These are phyloP conservation scores for Aphelinus certus DNA, from an alignment of 1,140 invertebrate genomes.

Conservation along the genomic window DNA sequence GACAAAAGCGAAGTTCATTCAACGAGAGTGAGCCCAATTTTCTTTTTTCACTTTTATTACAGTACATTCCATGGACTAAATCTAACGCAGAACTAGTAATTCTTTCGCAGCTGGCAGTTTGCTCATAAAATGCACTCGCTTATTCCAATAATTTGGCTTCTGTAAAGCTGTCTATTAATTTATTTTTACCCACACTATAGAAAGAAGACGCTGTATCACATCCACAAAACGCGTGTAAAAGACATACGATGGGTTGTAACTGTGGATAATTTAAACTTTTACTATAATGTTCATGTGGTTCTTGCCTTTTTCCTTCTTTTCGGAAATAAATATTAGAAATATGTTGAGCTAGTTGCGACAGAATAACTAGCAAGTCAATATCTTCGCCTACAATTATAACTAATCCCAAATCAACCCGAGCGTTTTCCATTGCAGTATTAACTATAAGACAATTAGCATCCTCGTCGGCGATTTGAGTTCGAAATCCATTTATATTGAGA, in stretches of 20 bases:
- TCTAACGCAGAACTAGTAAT: conserved; percentile 15
- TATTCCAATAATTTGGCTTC: conserved; percentile 5
- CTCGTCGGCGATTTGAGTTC: too few relatives aligned
- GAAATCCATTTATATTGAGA: conserved; percentile 9
- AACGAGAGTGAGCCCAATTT: too few relatives aligned
- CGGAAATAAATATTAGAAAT: conserved; percentile 24
- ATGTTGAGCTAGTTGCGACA: conserved; percentile 8
- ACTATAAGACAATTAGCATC: too few relatives aligned
- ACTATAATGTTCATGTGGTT: conserved; percentile 9
- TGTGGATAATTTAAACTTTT: conserved; percentile 28
- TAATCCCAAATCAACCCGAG: conserved; percentile 1
- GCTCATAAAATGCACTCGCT: neutral
- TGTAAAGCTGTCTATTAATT: conserved; percentile 16
- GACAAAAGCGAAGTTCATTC: conserved; percentile 16
- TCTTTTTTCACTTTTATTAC: conserved; percentile 25
- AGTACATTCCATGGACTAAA: conserved; percentile 11
- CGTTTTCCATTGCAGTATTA: conserved; percentile 17
- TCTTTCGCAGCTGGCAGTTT: conserved; percentile 12
- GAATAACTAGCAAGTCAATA: conserved; percentile 28
- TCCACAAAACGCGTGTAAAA: too few relatives aligned
- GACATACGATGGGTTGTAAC: conserved; percentile 26
- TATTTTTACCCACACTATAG: too few relatives aligned
- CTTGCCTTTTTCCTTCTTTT: neutral
- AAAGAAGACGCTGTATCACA: conserved; percentile 6
- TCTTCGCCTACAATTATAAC: conserved; percentile 31